A percentile compares a stretch with the other conserved stretches of the same genome.
phyloP scores from a whole-genome alignment of 2,113 vertebrate species.

The Neogobius melanostomus region DNA sequence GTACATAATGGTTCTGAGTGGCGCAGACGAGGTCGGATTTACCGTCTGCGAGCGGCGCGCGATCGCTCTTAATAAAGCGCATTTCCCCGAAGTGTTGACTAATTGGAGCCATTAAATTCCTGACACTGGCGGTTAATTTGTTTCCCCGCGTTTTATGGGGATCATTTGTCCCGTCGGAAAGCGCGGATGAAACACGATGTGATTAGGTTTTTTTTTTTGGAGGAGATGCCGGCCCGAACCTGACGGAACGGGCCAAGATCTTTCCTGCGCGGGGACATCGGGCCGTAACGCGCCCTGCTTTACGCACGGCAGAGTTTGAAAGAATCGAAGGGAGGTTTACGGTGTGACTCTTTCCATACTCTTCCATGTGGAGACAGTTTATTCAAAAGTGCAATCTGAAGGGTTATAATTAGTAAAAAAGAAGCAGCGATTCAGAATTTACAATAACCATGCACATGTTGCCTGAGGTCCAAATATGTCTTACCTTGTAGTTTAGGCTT shows the following conservation, averaged over 20 bases:
- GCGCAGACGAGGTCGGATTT: slow-evolving; percentile 35
- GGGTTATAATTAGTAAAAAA: too few relatives aligned
- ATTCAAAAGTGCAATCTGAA: too few relatives aligned
- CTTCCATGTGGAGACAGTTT: too few relatives aligned
- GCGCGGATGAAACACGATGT: slow-evolving; percentile 67
- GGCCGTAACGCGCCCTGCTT: too few relatives aligned
- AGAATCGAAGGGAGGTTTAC: too few relatives aligned
- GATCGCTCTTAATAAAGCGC: slow-evolving; percentile 64
- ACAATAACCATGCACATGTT: too few relatives aligned
- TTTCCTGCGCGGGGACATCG: not conserved
- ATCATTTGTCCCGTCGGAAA: slow-evolving; percentile 65
- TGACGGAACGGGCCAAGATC: not conserved
- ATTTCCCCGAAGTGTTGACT: slow-evolving; percentile 72
- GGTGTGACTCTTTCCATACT: too few relatives aligned
- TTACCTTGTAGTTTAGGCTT: too few relatives aligned
- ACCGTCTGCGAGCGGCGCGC: slow-evolving; percentile 43
- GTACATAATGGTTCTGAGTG: slow-evolving; percentile 22
- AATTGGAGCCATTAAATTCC: slow-evolving; percentile 75
- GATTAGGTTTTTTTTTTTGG: slow-evolving; percentile 36
- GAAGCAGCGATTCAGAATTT: too few relatives aligned
- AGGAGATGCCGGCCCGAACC: slow-evolving; percentile 27
- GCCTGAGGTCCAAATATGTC: too few relatives aligned
- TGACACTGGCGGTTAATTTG: slow-evolving; percentile 73
- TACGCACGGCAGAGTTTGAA: too few relatives aligned
- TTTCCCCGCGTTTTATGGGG: slow-evolving; percentile 72